Conservation (phyloP, 2,888 invertebrate species). For the Cephus nigrinus region DNA sequence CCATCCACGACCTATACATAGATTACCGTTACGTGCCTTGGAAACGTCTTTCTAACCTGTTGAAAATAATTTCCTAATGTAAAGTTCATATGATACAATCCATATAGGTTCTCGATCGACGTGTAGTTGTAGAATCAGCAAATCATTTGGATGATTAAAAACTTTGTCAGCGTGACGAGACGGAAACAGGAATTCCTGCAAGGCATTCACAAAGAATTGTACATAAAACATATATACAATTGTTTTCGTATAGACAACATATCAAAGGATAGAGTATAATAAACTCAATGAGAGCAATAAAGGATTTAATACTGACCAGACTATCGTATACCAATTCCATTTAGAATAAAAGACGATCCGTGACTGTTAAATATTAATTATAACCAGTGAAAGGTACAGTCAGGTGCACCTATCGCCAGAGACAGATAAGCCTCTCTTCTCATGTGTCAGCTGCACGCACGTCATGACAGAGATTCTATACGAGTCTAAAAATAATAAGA, state of each 20-base stretch:
- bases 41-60: background rate
- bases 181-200: constrained; percentile 4
- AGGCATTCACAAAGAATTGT: background rate
- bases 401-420: background rate
- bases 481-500: background rate
- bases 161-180: background rate
- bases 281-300: background rate
- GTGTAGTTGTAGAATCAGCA: background rate
- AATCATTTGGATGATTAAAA: background rate
- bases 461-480: background rate
- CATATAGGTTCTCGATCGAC: background rate
- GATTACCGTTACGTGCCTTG: background rate
- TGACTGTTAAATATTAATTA: background rate
- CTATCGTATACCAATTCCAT: background rate
- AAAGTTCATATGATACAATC: background rate
- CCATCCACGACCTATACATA: background rate
- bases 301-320: background rate
- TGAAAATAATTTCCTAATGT: background rate
- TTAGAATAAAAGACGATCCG: background rate
- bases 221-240: background rate
- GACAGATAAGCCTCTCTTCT: background rate
- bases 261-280: background rate
- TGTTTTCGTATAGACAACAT: background rate
- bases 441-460: background rate
- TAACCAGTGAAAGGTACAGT: background rate